Conservation (phyloP, 2,888 invertebrate genomes). For the Neria commutata region DNA sequence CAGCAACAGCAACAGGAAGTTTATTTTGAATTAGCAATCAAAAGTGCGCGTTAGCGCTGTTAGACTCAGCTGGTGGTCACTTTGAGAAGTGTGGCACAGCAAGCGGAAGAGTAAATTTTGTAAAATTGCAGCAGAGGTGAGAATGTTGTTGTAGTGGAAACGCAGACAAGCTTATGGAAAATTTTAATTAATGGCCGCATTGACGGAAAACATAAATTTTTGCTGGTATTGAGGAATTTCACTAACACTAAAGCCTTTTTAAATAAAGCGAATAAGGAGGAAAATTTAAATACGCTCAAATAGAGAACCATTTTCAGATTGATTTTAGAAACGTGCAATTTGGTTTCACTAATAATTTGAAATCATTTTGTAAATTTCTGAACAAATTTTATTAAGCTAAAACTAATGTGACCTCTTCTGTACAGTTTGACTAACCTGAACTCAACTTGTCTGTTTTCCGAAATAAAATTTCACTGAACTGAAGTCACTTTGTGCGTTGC, state of each 20-base stretch:
- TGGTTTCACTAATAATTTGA: neutral
- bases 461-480: no score
- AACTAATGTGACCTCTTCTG: no score
- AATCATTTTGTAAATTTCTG: neutral
- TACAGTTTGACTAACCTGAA: no score
- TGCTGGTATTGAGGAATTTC: neutral
- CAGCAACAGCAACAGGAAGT: constrained; percentile 16
- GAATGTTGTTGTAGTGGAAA: neutral
- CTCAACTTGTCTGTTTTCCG: no score
- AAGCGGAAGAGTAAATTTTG: constrained; percentile 37
- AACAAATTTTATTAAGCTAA: constrained; percentile 23
- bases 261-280: neutral
- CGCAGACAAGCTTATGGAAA: constrained; percentile 14
- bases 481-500: no score
- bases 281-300: neutral
- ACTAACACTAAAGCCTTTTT: neutral
- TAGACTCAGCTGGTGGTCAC: constrained; percentile 33
- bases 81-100: constrained; percentile 29
- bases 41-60: constrained; percentile 19
- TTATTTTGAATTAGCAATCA: constrained; percentile 24
- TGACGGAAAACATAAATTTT: no score
- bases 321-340: neutral
- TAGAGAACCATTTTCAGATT: neutral
- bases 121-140: neutral
- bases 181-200: constrained; percentile 17